Evolutionary conservation across 2,888 invertebrate genomes (phyloP).

Genomic region (Eubasilissa splendida): DNA sequence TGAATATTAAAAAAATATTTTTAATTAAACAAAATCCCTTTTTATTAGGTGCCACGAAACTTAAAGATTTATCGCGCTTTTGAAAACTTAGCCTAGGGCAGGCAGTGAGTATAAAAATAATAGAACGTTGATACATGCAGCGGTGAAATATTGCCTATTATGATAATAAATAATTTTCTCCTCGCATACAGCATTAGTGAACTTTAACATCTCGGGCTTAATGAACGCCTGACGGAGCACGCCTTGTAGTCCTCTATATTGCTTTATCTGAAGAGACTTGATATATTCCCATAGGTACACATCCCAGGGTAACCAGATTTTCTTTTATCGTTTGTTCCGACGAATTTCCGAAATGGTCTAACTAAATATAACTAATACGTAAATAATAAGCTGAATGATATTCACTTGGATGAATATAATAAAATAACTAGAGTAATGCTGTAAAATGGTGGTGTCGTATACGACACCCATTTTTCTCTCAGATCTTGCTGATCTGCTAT

Average conservation of each 20-base stretch:
- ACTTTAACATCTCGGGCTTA: conserved; percentile 30
- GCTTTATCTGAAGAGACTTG: conserved; percentile 29
- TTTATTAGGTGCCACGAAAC: not conserved
- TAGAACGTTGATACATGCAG: not conserved
- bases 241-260: conserved; percentile 10
- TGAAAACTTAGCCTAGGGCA: not conserved
- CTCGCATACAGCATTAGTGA: conserved; percentile 12
- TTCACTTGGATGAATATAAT: too few relatives aligned
- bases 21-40: not conserved
- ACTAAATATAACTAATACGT: too few relatives aligned
- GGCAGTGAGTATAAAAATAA: not conserved
- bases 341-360: too few relatives aligned
- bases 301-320: not conserved
- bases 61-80: not conserved
- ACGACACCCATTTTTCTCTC: too few relatives aligned
- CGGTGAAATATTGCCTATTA: conserved; percentile 26
- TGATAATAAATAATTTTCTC: conserved; percentile 32
- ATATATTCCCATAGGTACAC: conserved; percentile 2
- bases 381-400: too few relatives aligned
- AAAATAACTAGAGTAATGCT: too few relatives aligned
- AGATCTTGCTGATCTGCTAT: too few relatives aligned
- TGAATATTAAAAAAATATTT: not conserved
- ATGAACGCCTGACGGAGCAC: conserved; percentile 22
- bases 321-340: not conserved
- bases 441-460: too few relatives aligned